phyloP scores from a whole-genome alignment of 2,797 vertebrate species.

The Pseudochaenichthys georgianus region DNA sequence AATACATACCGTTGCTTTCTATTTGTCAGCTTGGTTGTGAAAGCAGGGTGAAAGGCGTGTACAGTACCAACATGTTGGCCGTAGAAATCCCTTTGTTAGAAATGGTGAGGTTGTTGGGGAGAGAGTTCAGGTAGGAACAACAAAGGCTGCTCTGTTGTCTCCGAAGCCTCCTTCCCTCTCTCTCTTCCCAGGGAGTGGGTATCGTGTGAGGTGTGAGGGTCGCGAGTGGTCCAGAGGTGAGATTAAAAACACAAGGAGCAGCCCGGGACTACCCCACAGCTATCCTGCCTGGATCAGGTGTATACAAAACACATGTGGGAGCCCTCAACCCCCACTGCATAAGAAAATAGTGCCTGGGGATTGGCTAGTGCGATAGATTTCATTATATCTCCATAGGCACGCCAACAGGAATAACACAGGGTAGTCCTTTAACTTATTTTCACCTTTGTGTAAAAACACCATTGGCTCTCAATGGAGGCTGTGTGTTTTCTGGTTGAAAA shows the following conservation, averaged over 20 bases:
- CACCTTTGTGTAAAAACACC: conserved; percentile 48
- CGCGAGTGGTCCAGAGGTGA: conserved; percentile 57
- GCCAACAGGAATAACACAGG: conserved; percentile 59
- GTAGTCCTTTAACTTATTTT: conserved; percentile 51
- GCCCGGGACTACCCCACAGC: conserved; percentile 61
- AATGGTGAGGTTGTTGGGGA: conserved; percentile 29
- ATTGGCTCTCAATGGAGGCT: conserved; percentile 28
- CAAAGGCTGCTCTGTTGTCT: conserved; percentile 66
- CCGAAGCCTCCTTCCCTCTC: conserved; percentile 44
- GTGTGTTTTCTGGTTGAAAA: conserved; percentile 51
- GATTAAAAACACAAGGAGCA: conserved; percentile 73
- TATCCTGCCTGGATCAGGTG: conserved; percentile 75
- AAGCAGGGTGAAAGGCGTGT: conserved; percentile 59
- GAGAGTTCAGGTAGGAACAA: conserved; percentile 43
- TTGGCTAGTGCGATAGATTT: conserved; percentile 68
- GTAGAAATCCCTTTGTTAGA: conserved; percentile 44
- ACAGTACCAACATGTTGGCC: conserved; percentile 61
- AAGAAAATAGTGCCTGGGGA: conserved; percentile 71
- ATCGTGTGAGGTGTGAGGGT: conserved; percentile 76
- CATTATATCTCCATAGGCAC: conserved; percentile 67
- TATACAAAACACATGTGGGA: conserved; percentile 80
- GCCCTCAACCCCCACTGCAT: conserved; percentile 48
- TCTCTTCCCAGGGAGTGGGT: conserved; percentile 48
- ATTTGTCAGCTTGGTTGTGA: conserved; percentile 65
- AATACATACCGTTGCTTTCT: conserved; percentile 69